Evolutionary conservation across 2,797 vertebrate species (phyloP).

Genomic region (Smutsia gigantea): DNA sequence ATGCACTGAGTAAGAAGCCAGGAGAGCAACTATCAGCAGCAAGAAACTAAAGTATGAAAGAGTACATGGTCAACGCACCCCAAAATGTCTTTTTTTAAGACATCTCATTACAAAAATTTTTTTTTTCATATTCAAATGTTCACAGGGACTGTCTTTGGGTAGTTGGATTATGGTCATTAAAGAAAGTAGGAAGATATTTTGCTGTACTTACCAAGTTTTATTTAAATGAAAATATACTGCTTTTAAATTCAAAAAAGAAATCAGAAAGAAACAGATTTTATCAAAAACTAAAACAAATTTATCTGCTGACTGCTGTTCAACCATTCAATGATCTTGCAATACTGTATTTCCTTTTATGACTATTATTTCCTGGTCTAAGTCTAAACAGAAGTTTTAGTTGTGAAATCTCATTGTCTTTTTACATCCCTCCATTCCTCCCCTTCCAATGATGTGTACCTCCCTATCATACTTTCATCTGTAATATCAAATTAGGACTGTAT

Average conservation of each 20-base stretch:
- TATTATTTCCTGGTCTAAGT: conserved; percentile 8
- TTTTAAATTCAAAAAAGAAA: conserved; percentile 23
- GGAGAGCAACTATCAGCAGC: conserved; percentile 91
- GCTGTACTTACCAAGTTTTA: conserved; percentile 22
- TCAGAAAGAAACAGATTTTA: neutral
- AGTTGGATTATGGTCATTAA: neutral
- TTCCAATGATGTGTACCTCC: neutral
- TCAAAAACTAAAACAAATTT: conserved; percentile 19
- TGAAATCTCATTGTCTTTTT: conserved; percentile 4
- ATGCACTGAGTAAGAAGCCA: conserved; percentile 94
- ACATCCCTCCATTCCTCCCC: neutral
- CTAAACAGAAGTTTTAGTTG: neutral
- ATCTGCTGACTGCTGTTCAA: conserved; percentile 68
- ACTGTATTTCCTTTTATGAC: conserved; percentile 18
- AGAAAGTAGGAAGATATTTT: neutral
- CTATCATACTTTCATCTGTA: neutral
- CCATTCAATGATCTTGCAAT: neutral
- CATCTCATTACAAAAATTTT: neutral
- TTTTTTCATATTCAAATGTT: conserved; percentile 6
- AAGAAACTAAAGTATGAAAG: conserved; percentile 88
- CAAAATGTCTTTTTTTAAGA: neutral
- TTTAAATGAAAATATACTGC: conserved; percentile 21
- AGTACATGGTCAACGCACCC: conserved; percentile 48
- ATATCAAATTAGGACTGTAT: neutral
- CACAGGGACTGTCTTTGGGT: neutral